phyloP scores from a whole-genome alignment of 1,140 invertebrate species.

The Megalopta genalis region DNA sequence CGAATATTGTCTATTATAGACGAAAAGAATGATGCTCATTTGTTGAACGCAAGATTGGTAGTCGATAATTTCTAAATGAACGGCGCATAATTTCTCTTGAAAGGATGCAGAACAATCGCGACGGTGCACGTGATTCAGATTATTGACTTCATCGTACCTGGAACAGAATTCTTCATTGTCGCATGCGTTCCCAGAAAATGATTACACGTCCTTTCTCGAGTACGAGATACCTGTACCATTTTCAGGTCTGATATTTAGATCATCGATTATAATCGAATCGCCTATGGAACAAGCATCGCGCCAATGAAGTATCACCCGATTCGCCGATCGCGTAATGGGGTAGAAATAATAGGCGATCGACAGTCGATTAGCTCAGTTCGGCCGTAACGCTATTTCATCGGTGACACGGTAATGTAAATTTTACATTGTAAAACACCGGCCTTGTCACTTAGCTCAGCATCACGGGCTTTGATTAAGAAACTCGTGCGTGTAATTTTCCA shows the following conservation, averaged over 20 bases:
- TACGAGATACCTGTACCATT: not conserved
- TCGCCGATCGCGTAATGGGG: slow-evolving; percentile 16
- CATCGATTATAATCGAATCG: slow-evolving; percentile 4
- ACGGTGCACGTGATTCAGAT: not conserved
- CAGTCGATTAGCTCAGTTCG: slow-evolving; percentile 20
- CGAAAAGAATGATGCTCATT: too few species aligned
- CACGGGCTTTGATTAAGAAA: not conserved
- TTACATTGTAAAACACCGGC: not conserved
- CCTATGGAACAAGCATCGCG: not conserved
- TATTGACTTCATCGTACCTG: slow-evolving; percentile 16
- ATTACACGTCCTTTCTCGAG: not conserved
- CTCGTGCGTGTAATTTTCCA: not conserved
- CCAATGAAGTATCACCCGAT: slow-evolving; percentile 1
- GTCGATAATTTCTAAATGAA: too few species aligned
- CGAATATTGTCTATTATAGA: too few species aligned
- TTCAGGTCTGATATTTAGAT: slow-evolving; percentile 16
- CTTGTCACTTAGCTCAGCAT: not conserved
- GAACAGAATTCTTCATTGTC: not conserved
- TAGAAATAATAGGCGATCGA: slow-evolving; percentile 15
- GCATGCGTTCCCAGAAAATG: slow-evolving; percentile 1
- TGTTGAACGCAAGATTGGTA: too few species aligned
- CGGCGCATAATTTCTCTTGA: too few species aligned
- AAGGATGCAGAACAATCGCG: not conserved
- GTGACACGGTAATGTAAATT: not conserved
- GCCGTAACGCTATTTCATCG: not conserved